Conservation (phyloP, 2,888 invertebrate species). For the Clunio marinus region DNA sequence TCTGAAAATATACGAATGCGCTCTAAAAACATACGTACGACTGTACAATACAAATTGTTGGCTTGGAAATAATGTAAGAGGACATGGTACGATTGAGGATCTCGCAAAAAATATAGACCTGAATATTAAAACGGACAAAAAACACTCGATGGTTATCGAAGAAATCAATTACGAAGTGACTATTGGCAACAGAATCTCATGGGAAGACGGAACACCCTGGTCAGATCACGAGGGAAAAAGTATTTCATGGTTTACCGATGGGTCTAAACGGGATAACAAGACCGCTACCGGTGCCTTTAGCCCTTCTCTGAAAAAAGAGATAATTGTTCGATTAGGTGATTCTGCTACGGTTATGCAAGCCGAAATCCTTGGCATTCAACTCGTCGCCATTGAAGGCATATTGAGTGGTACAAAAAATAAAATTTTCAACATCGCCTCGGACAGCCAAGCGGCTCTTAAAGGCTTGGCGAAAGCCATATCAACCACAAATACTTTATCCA, state of each 20-base stretch:
- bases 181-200: neutral
- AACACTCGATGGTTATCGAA: no score
- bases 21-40: neutral
- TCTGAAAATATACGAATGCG: no score
- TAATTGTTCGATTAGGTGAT: neutral
- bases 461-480: neutral
- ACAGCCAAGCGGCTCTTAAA: conserved; percentile 2
- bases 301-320: neutral
- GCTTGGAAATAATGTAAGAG: neutral
- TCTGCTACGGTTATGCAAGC: neutral
- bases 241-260: neutral
- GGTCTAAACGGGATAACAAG: neutral
- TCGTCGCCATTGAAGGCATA: neutral
- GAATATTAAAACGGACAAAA: neutral
- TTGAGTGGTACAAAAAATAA: neutral
- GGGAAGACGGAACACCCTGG: no score
- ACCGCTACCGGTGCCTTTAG: neutral
- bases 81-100: neutral
- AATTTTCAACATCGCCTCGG: neutral
- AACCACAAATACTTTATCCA: neutral
- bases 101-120: neutral
- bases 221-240: no score
- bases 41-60: neutral
- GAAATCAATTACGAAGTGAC: neutral
- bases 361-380: neutral